These are phyloP conservation scores for Sinocyclocheilus rhinocerous DNA, from an alignment of 2,113 vertebrate genomes.

Conservation along the genomic window DNA sequence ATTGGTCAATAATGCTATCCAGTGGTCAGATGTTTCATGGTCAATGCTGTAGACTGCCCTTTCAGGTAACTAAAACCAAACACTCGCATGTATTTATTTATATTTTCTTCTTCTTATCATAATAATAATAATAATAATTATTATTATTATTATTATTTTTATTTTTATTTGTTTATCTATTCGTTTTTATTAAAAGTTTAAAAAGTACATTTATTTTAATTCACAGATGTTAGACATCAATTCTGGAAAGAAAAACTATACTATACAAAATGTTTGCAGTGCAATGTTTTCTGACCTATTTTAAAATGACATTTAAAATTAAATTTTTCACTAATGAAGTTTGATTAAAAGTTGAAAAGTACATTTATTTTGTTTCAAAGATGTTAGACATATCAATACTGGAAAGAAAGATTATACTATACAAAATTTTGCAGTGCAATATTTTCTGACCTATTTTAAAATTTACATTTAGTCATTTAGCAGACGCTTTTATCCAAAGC, in stretches of 20 bases:
- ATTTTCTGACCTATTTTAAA: slow-evolving; percentile 21
- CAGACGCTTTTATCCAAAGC: no score
- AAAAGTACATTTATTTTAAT: not conserved
- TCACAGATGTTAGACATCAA: not conserved
- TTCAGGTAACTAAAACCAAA: not conserved
- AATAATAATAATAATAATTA: no score
- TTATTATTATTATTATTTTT: no score
- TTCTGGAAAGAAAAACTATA: not conserved
- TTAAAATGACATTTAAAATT: slow-evolving; percentile 16
- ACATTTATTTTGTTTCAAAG: not conserved
- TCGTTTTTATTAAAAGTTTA: not conserved
- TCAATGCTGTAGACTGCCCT: not conserved
- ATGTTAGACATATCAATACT: not conserved
- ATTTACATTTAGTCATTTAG: no score
- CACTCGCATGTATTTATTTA: no score
- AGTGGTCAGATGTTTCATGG: not conserved
- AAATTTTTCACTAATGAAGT: not conserved
- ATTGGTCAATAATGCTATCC: not conserved
- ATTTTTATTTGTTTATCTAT: no score
- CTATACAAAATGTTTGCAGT: not conserved
- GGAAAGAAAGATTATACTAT: not conserved
- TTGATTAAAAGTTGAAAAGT: not conserved
- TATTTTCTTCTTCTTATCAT: no score
- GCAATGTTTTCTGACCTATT: slow-evolving; percentile 8
- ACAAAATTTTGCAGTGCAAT: not conserved